Percentiles rank a stretch among this genome's conserved stretches.
These are phyloP conservation scores for Heliconius erato DNA, from an alignment of 2,888 invertebrate genomes.

Conservation along the genomic window DNA sequence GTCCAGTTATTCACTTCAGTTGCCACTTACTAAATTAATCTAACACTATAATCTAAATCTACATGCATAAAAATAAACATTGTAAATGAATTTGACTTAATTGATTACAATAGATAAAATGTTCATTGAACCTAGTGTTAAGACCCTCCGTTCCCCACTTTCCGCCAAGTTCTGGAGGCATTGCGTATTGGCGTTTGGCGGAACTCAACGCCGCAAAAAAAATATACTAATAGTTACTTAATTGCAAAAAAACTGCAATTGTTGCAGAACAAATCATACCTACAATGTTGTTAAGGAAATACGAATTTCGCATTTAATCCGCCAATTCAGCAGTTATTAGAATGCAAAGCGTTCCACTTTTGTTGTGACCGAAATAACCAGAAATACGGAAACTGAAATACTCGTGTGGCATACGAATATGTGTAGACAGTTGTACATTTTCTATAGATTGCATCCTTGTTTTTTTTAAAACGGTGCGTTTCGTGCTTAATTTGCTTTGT, in stretches of 20 bases:
- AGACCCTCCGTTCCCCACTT: no score
- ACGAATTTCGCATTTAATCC: conserved; percentile 37
- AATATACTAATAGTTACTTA: neutral
- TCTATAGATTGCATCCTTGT: neutral
- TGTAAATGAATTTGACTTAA: no score
- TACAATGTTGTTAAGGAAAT: conserved; percentile 6
- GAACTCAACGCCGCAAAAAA: no score
- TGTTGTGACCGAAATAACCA: conserved; percentile 37
- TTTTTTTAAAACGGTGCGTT: neutral
- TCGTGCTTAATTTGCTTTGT: neutral
- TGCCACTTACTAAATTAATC: no score
- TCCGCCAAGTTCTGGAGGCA: no score
- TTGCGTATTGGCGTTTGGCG: no score
- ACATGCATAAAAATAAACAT: no score
- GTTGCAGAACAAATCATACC: conserved; percentile 22
- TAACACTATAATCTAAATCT: no score
- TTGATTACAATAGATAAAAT: no score
- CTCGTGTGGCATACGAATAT: conserved; percentile 36
- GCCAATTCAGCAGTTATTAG: conserved; percentile 37
- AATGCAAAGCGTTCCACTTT: conserved; percentile 38
- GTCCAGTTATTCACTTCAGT: no score
- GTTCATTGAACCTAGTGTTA: no score
- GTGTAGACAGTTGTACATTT: conserved; percentile 40
- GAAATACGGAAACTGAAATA: conserved; percentile 37
- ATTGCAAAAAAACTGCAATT: neutral